Evolutionary conservation across 2,797 vertebrate genomes (phyloP).

Genomic region (Malacoctenus gilli): DNA sequence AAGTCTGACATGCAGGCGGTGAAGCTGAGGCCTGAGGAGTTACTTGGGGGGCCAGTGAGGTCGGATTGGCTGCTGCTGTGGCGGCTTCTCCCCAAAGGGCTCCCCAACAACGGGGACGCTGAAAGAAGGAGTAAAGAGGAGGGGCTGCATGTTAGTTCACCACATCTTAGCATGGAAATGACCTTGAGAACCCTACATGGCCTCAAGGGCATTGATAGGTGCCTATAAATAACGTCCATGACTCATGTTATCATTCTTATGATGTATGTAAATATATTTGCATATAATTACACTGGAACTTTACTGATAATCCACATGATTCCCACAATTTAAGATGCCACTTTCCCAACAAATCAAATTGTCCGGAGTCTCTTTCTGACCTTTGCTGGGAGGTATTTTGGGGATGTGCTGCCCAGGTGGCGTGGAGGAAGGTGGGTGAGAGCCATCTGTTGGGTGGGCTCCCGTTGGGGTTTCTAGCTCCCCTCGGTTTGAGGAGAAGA

Average conservation of each 20-base stretch:
- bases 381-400: conserved; percentile 87
- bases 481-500: conserved; percentile 97
- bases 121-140: conserved; percentile 4
- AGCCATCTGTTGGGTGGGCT: conserved; percentile 78
- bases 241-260: too few relatives aligned
- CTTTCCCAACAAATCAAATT: too few relatives aligned
- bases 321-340: too few relatives aligned
- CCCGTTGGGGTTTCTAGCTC: conserved; percentile 89
- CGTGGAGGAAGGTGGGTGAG: conserved; percentile 73
- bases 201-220: too few relatives aligned
- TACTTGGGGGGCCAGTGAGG: conserved; percentile 86
- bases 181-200: too few relatives aligned
- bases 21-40: conserved; percentile 96
- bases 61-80: conserved; percentile 98
- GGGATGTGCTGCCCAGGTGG: conserved; percentile 79
- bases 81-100: conserved; percentile 91
- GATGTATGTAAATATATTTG: too few relatives aligned
- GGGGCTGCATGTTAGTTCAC: too few relatives aligned
- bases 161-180: too few relatives aligned
- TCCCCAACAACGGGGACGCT: conserved; percentile 87
- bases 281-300: too few relatives aligned
- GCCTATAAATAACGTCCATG: too few relatives aligned
- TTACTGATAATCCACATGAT: too few relatives aligned
- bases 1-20: conserved; percentile 99
- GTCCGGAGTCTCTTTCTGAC: conserved; percentile 77